Evolutionary conservation across 2,113 vertebrate genomes (phyloP).

Genomic region (Meriones unguiculatus): DNA sequence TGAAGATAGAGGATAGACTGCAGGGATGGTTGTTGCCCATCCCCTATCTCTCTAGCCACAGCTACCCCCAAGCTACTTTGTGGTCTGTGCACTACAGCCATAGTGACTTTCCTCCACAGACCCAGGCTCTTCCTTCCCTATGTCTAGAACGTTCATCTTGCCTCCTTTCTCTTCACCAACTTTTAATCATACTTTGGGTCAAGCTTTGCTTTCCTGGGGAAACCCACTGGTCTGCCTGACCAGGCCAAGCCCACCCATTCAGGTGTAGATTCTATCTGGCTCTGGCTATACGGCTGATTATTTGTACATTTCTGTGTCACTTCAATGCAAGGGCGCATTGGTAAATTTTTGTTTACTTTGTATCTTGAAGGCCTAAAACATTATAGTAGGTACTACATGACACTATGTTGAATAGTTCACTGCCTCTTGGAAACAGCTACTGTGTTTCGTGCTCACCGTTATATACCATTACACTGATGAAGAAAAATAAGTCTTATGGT

Average conservation of each 20-base stretch:
- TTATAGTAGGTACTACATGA: neutral
- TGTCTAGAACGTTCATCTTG: neutral
- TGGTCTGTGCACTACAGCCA: neutral
- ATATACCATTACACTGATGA: neutral
- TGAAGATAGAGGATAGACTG: neutral
- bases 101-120: neutral
- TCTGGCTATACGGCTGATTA: neutral
- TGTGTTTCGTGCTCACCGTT: neutral
- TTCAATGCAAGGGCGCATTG: neutral
- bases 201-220: neutral
- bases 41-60: too few species aligned
- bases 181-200: neutral
- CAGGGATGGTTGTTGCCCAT: neutral
- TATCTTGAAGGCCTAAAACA: neutral
- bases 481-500: neutral
- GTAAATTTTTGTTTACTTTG: neutral
- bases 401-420: neutral
- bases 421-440: neutral
- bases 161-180: neutral
- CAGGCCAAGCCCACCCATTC: rapidly evolving
- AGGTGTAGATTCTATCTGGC: neutral
- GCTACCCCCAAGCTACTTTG: neutral
- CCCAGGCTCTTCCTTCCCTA: neutral
- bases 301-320: neutral
- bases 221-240: neutral